phyloP scores from a whole-genome alignment of 1,140 invertebrate genomes.

The Caenorhabditis briggsae region DNA sequence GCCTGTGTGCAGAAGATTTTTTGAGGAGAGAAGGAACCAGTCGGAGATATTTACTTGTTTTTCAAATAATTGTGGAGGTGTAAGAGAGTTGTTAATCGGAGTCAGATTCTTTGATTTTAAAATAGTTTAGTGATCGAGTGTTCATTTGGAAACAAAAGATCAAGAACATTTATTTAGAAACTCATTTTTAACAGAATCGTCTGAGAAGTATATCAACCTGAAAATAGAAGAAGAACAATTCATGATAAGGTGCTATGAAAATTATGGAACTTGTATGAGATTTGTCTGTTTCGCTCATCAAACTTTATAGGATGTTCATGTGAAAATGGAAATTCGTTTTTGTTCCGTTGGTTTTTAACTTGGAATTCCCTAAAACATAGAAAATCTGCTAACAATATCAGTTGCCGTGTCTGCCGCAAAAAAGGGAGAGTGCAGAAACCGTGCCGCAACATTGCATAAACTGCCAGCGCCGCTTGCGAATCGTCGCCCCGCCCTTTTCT shows the following conservation, averaged over 20 bases:
- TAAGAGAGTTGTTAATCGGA: background rate
- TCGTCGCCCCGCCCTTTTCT: background rate
- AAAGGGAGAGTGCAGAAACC: background rate
- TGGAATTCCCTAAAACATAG: too few species aligned
- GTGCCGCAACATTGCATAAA: background rate
- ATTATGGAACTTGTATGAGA: too few species aligned
- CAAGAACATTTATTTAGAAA: background rate
- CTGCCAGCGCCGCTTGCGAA: background rate
- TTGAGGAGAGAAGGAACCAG: conserved; percentile 20
- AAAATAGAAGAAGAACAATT: too few species aligned
- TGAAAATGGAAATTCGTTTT: too few species aligned
- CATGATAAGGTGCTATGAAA: too few species aligned
- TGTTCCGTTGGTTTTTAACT: too few species aligned
- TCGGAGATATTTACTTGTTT: conserved; percentile 43
- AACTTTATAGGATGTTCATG: too few species aligned
- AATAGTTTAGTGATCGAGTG: background rate
- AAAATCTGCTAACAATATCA: too few species aligned
- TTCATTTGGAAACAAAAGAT: background rate
- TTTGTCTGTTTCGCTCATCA: too few species aligned
- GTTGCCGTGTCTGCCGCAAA: background rate
- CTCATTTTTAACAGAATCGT: too few species aligned
- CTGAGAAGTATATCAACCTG: too few species aligned
- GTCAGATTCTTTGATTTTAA: background rate
- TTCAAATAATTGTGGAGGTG: conserved; percentile 12
- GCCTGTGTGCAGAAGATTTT: conserved; percentile 29